A percentile compares a stretch with the other conserved stretches of the same genome.
These are phyloP conservation scores for Polylopha cassiicola DNA, from an alignment of 2,888 invertebrate species.

Conservation along the genomic window DNA sequence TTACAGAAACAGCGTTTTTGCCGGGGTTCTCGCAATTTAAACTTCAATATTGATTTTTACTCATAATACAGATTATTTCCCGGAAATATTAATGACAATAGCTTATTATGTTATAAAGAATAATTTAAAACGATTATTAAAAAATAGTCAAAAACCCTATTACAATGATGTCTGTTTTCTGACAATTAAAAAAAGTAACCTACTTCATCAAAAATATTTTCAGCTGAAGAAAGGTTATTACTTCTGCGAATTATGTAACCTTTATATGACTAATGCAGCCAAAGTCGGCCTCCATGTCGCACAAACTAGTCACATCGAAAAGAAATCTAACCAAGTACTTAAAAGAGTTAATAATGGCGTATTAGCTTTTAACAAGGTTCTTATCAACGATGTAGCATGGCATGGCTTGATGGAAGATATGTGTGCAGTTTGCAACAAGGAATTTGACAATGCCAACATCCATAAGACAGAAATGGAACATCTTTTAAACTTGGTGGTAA, in stretches of 20 bases:
- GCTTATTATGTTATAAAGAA: too few relatives aligned
- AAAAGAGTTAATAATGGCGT: conserved; percentile 31
- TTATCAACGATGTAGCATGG: conserved; percentile 46
- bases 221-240: conserved; percentile 54
- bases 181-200: too few relatives aligned
- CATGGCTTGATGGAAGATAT: conserved; percentile 44
- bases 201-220: too few relatives aligned
- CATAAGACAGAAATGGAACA: conserved; percentile 43
- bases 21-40: too few relatives aligned
- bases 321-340: conserved; percentile 32
- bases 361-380: conserved; percentile 37
- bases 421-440: conserved; percentile 47
- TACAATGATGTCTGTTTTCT: too few relatives aligned
- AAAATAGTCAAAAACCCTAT: too few relatives aligned
- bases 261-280: conserved; percentile 36
- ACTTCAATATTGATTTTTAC: too few relatives aligned
- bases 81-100: too few relatives aligned
- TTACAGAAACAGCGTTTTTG: too few relatives aligned
- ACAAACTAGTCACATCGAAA: conserved; percentile 37
- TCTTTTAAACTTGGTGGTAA: conserved; percentile 44
- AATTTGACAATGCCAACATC: conserved; percentile 37
- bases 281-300: conserved; percentile 44
- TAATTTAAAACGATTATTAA: too few relatives aligned
- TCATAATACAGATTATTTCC: too few relatives aligned
- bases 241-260: conserved; percentile 51